These are phyloP conservation scores for Linnaemya vulpina DNA, from an alignment of 2,888 invertebrate genomes.

Conservation along the genomic window DNA sequence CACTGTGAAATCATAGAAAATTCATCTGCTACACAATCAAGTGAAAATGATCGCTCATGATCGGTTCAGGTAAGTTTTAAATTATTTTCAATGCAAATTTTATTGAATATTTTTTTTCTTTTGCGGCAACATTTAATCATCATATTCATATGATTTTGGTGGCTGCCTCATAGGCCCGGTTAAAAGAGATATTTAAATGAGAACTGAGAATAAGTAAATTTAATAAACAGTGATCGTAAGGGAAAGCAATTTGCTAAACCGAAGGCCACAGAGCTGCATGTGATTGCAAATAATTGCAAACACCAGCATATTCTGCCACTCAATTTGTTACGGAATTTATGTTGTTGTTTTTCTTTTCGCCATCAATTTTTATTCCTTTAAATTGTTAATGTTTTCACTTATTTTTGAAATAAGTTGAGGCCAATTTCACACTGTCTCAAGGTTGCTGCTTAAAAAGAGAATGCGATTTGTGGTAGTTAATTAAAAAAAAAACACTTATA, in stretches of 20 bases:
- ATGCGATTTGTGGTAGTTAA: neutral
- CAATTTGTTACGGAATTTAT: conserved; percentile 70
- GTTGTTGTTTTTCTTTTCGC: conserved; percentile 1
- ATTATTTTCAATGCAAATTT: conserved; percentile 17
- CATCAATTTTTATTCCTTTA: conserved; percentile 12
- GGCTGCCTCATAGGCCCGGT: neutral
- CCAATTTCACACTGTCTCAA: conserved; percentile 51
- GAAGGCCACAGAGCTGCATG: conserved; percentile 58
- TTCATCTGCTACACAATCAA: conserved; percentile 95
- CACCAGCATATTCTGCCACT: conserved; percentile 52
- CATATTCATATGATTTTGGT: conserved; percentile 34
- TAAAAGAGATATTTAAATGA: conserved; percentile 52
- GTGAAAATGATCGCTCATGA: conserved; percentile 93
- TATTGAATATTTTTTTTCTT: conserved; percentile 25
- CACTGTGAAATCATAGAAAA: conserved; percentile 97
- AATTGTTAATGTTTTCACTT: neutral
- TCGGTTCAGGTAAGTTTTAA: conserved; percentile 83
- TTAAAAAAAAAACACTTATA: too few relatives aligned
- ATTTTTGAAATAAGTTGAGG: too few relatives aligned
- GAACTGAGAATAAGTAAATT: conserved; percentile 37
- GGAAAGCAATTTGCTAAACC: conserved; percentile 37
- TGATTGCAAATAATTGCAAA: conserved; percentile 66
- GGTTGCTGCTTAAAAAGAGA: conserved; percentile 21
- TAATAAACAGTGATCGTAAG: neutral
- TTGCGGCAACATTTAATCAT: conserved; percentile 12